Evolutionary conservation across 2,888 invertebrate genomes (phyloP), one percentile per base, ranked within the genome.

Genomic region (Sinodicranocentrus sp.): DNA sequence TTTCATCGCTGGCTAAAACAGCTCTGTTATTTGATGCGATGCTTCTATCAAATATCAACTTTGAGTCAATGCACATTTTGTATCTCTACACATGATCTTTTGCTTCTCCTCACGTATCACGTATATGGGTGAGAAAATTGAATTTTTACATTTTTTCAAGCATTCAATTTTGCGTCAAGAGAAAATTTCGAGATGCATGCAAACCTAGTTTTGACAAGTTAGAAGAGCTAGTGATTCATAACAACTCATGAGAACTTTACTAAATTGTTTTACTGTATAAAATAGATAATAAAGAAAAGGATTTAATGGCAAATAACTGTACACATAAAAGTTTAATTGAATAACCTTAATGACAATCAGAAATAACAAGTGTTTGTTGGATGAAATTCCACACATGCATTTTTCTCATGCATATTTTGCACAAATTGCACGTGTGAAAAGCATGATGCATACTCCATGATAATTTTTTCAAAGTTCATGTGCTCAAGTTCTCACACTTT

Each of bases 101-200:
- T 44, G 33, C 61, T 61, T 72, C 70, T 54, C 43, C 72, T 61
- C 19, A 15, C 48, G 5, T 39, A 52, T 52, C n/a, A n/a, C n/a
- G n/a, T n/a, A n/a, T 21, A 54, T 72, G 10, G 59, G 72, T 72
- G 72, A 59, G 72, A 72, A 72, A 72, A 72, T 59, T 61, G 43
- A 59, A 43, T 43, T 43, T 19, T 57, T 25, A 25, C 23, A 57
- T 25, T 57, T 57, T 57, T 54, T 57, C n/a, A 48, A 10, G 6
- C 57, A 57, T 23, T 23, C 57, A 57, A 57, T 25, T 57, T 57
- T 15, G 25, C 57, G 25, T 57, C 1, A 25, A 57, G 63, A 63
- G 63, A 61, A 63, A 75, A 75, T 63, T 25, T n/a, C 1, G 1
- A 25, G 26, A 61, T 43, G 28, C 17, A 61, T 65, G 8, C 25